Conservation (phyloP, 2,888 invertebrate species). For the Dascillus cervinus region DNA sequence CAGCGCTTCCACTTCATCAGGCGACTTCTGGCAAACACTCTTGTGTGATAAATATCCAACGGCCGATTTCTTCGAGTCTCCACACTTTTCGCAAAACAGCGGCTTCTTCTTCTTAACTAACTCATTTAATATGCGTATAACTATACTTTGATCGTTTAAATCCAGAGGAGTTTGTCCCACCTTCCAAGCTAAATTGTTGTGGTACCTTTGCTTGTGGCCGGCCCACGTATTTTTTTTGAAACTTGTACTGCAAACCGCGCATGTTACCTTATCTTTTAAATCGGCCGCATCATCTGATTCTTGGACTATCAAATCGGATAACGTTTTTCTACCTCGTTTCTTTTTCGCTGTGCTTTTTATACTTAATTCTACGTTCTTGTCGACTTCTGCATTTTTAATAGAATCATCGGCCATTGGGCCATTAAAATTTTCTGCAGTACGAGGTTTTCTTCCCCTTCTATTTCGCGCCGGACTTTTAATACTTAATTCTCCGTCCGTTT, state of each 20-base stretch:
- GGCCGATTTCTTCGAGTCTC: conserved; percentile 35
- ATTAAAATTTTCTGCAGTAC: no score
- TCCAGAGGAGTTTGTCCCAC: conserved; percentile 47
- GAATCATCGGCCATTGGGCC: no score
- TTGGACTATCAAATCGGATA: no score
- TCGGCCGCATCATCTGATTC: no score
- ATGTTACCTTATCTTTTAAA: conserved; percentile 29
- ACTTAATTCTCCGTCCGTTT: no score
- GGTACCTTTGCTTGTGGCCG: conserved; percentile 45
- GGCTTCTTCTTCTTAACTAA: conserved; percentile 41
- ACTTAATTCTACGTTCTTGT: no score
- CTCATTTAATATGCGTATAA: conserved; percentile 42
- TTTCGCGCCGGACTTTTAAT: no score
- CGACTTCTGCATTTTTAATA: no score
- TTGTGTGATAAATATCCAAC: conserved; percentile 50
- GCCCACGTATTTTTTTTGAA: conserved; percentile 43
- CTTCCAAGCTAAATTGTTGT: conserved; percentile 53
- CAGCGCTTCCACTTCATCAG: conserved; percentile 14
- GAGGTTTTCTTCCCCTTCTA: no score
- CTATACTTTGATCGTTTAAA: conserved; percentile 42
- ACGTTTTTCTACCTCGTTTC: no score
- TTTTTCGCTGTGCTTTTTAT: no score
- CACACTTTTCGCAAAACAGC: conserved; percentile 51
- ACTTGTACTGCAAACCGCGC: conserved; percentile 44
- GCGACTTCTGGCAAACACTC: conserved; percentile 14